Conservation (phyloP, 2,888 invertebrate genomes). For the Dascillus cervinus region DNA sequence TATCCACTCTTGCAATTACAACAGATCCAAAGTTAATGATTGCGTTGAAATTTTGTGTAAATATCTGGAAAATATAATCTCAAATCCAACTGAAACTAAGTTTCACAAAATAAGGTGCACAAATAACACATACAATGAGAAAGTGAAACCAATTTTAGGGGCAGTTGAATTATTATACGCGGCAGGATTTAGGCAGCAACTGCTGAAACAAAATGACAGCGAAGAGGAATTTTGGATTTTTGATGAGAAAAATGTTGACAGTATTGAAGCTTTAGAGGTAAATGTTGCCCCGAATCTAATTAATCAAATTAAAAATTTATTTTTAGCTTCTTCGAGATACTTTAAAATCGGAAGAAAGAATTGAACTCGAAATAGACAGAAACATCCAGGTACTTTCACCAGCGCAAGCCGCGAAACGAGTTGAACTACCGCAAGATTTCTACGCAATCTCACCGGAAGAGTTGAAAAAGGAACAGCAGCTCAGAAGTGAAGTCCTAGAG, state of each 20-base stretch:
- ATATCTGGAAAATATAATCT: conserved; percentile 84
- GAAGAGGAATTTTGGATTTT: conserved; percentile 65
- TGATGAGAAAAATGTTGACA: conserved; percentile 50
- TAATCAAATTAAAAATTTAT: conserved; percentile 1
- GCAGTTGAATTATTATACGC: conserved; percentile 72
- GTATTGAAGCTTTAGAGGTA: conserved; percentile 50
- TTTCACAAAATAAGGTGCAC: conserved; percentile 82
- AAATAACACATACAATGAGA: conserved; percentile 72
- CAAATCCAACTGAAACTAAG: conserved; percentile 79
- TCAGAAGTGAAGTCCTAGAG: conserved; percentile 68
- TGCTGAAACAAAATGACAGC: conserved; percentile 48
- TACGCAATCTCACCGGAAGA: conserved; percentile 77
- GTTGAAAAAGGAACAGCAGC: conserved; percentile 71
- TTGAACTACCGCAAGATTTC: conserved; percentile 76
- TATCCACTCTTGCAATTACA: conserved; percentile 83
- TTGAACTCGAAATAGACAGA: conserved; percentile 77
- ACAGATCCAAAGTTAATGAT: conserved; percentile 63
- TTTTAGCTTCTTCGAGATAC: conserved; percentile 66
- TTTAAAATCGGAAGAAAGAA: conserved; percentile 68
- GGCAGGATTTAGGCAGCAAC: conserved; percentile 68
- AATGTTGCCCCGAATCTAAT: conserved; percentile 16
- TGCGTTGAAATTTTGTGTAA: conserved; percentile 82
- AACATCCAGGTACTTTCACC: conserved; percentile 78
- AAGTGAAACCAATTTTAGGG: conserved; percentile 73
- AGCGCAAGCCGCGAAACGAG: conserved; percentile 59